Evolutionary conservation across 2,113 vertebrate species (phyloP), one percentile per base, ranked within the genome.

Genomic region (Cisticola juncidis): DNA sequence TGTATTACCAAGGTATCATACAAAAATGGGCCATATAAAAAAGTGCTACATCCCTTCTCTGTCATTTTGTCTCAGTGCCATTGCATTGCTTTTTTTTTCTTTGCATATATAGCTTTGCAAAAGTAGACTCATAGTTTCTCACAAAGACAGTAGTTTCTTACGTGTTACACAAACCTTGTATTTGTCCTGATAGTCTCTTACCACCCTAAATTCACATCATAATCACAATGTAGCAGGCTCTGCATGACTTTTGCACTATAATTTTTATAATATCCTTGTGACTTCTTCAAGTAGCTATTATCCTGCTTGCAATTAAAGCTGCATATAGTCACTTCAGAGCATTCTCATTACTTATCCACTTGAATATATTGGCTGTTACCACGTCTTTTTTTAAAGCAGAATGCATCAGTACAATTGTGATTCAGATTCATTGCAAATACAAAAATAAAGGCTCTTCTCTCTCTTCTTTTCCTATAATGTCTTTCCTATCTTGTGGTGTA

Each of bases 261-360:
- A 90, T 95, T 90, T 93, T 94, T 88, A 33, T 54, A 58, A 86
- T 83, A 91, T 90, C 79, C 9, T 86, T 87, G 38, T 42, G 36
- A 38, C 82, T 87, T 82, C 44, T 62, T 91, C 76, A 91, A 95
- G 62, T 90, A 92, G 77, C 83, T 95, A 58, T 87, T 95, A 89
- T 78, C 58, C 42, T 62, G 22, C 73, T 97, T 92, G 83, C 66
- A 90, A 85, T 65, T 91, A 95, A 96, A 95, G 66, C 89, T 84
- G 38, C 90, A 76, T 85, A 89, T 90, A 95, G 57, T 92, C 48
- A 53, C 73, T 94, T 95, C 31, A 90, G 81, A 91, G 36, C 20
- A n/a, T 94, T 88, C 68, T 81, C 56, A 61, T 86, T 78, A 74
- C 51, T 96, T 96, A 94, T 14, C 68, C 83, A 60, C 76, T 81